A percentile compares a stretch with the other conserved stretches of the same genome.
phyloP scores from a whole-genome alignment of 2,888 invertebrate genomes.

The Laothoe populi region DNA sequence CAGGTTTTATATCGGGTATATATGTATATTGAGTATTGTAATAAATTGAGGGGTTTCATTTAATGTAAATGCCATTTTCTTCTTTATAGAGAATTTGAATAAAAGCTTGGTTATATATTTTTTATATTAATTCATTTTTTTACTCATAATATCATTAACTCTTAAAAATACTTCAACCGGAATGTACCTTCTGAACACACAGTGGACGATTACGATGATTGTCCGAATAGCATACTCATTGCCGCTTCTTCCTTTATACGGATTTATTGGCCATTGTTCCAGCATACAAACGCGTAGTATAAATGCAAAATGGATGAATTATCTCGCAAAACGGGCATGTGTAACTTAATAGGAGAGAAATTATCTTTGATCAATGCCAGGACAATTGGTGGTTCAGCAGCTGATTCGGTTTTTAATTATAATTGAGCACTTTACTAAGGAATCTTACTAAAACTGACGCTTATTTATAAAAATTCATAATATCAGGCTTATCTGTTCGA shows the following conservation, averaged over 20 bases:
- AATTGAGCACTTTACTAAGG: background rate
- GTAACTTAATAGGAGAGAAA: constrained; percentile 34
- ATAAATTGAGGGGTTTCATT: too few relatives aligned
- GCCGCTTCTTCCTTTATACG: constrained; percentile 46
- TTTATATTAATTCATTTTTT: background rate
- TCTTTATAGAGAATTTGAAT: too few relatives aligned
- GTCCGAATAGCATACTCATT: constrained; percentile 50
- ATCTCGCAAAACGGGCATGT: constrained; percentile 41
- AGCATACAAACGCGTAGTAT: constrained; percentile 54
- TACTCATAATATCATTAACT: background rate
- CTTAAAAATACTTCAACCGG: background rate
- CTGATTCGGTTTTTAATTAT: background rate
- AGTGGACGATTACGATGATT: constrained; percentile 34
- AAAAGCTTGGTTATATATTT: too few relatives aligned
- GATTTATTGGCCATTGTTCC: constrained; percentile 62
- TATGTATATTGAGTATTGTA: too few relatives aligned
- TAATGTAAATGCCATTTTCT: too few relatives aligned
- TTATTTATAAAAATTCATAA: background rate
- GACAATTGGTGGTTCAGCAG: background rate
- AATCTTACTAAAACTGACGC: background rate
- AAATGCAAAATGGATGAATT: constrained; percentile 55
- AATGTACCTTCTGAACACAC: constrained; percentile 31
- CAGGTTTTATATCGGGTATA: too few relatives aligned
- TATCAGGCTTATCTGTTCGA: too few relatives aligned
- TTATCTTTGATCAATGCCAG: constrained; percentile 17